Percentiles rank a stretch among this genome's conserved stretches.
Conservation (phyloP, 2,888 invertebrate species). For the Beris chalybata region DNA sequence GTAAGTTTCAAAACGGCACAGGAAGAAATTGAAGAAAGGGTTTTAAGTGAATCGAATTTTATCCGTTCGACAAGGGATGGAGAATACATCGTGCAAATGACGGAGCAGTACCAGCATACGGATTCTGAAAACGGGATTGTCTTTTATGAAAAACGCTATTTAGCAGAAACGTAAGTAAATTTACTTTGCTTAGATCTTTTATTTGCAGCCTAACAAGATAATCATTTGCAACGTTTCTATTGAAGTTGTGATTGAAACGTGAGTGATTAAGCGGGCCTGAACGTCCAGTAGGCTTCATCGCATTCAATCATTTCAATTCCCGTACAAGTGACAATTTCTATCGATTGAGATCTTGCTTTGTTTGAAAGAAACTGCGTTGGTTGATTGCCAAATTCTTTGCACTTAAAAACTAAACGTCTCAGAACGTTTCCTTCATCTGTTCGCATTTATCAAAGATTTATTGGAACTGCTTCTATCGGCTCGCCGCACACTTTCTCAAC, state of each 20-base stretch:
- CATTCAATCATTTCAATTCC: no score
- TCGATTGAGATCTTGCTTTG: no score
- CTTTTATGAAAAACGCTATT: constrained; percentile 66
- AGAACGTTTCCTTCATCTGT: no score
- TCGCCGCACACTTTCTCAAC: no score
- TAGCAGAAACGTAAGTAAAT: constrained; percentile 43
- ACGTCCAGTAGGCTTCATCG: not conserved
- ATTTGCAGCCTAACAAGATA: no score
- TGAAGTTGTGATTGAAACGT: not conserved
- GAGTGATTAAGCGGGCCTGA: not conserved
- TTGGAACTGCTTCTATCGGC: no score
- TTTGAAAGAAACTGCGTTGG: no score
- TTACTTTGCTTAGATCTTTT: not conserved
- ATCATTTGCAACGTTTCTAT: not conserved
- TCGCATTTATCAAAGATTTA: no score
- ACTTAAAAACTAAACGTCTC: no score
- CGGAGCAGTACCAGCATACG: constrained; percentile 75
- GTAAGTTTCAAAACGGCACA: constrained; percentile 47
- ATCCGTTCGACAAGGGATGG: constrained; percentile 44
- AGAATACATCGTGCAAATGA: constrained; percentile 56
- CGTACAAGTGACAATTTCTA: no score
- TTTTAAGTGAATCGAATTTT: constrained; percentile 36
- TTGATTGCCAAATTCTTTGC: no score
- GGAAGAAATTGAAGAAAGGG: constrained; percentile 15
- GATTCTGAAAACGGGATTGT: constrained; percentile 72